Base-by-base conservation (phyloP, 37 sponge, comb jelly and placozoan species). In the Halisarca cf. caerulea region DNA sequence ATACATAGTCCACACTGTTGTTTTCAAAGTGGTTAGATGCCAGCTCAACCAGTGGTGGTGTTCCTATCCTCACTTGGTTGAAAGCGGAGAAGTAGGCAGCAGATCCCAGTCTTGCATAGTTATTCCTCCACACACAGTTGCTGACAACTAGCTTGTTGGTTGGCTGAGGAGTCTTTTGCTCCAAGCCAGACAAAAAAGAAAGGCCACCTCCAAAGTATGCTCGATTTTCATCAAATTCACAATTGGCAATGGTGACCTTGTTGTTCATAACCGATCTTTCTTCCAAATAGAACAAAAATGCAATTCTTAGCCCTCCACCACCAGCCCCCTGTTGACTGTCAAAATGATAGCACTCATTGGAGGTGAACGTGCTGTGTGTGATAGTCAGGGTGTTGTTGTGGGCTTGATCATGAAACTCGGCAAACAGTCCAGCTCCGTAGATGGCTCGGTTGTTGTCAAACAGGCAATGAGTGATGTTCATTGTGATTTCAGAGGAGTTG, bases 321-420 rank as follows among this genome's bases (percentile, higher is more conserved):
- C 69, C 69, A 2, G 35, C 69, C 3, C 69, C 69, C 17, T 68
- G 35, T 2, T 2, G 17, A 1, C 4, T 68, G 25, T 20, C 25
- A 61, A 3, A 37, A 20, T 53, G 33, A 61, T 35, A 62, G 39
- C 62, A 82, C 36, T 37, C 23, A 20, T 59, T 37, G 7, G 0
- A 23, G 0, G 33, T 6, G 40, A 62, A 57, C 28, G 2, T 9
- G 44, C 41, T 82, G 28, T 9, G 3, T 1, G 27, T 59, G 27
- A 82, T 38, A 20, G 24, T 23, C 25, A 59, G 6, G 1, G 4
- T 35, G 60, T 82, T 82, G 41, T 20, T 61, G 15, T 82, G 27
- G 17, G 82, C 39, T 20, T 35, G 32, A 61, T 82, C 82, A 28
- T 82, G 82, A 82, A 82, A 82, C n/a, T 82, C 82, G 36, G 24